Conservation (phyloP, 2,888 invertebrate genomes). For the Watsonalla binaria region DNA sequence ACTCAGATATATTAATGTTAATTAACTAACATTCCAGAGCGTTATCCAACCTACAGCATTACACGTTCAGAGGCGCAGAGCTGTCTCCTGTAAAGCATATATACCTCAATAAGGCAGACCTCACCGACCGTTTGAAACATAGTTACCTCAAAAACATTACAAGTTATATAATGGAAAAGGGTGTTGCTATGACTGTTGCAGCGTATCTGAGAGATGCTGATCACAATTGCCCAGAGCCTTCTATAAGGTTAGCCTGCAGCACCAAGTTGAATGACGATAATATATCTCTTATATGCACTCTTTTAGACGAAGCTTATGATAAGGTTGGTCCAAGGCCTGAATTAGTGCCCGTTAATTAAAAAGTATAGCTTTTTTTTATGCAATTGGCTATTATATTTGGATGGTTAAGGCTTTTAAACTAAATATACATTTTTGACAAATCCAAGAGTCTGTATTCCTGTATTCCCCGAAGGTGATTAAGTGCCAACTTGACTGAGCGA, state of each 20-base stretch:
- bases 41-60: conserved; percentile 62
- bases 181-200: conserved; percentile 84
- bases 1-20: no score
- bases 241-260: conserved; percentile 85
- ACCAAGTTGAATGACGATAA: conserved; percentile 80
- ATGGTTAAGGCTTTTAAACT: no score
- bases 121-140: conserved; percentile 65
- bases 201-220: conserved; percentile 84
- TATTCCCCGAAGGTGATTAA: no score
- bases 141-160: conserved; percentile 80
- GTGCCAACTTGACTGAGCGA: no score
- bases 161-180: conserved; percentile 81
- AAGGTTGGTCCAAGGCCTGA: conserved; percentile 55
- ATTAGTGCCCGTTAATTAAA: conserved; percentile 28
- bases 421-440: no score
- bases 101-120: conserved; percentile 76
- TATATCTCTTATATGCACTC: conserved; percentile 62
- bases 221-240: conserved; percentile 81
- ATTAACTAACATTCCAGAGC: conserved; percentile 51
- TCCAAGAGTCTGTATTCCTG: no score
- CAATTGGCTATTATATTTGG: conserved; percentile 4
- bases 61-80: conserved; percentile 77
- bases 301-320: conserved; percentile 66
- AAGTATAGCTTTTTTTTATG: conserved; percentile 9
- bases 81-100: conserved; percentile 88